Evolutionary conservation across 1,140 invertebrate genomes (phyloP), one percentile per base, ranked within the genome.

Genomic region (Drosophila nigromelanica): DNA sequence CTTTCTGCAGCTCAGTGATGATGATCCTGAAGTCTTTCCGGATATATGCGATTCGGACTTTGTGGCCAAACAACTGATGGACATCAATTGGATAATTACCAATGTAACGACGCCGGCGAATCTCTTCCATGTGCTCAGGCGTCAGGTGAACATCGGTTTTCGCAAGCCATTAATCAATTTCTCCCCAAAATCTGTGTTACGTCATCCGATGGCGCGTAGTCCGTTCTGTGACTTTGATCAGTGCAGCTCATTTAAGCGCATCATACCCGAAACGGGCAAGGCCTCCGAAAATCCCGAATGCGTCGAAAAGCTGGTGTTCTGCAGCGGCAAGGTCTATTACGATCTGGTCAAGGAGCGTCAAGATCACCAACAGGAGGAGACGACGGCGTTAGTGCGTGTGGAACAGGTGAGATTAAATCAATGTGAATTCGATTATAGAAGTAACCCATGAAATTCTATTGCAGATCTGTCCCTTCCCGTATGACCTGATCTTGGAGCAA

Each of bases 51-150:
- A 97, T 82, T 43, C 62, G 7, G 96, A 99, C 89, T 99, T 99
- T 92, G 96, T 96, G 82, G 97, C 98, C 8, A 95, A 98, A 47
- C 99, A 99, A 93, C 93, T 99, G 11, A 96, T 99, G 90, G 97
- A 99, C 81, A 98, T 96, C 90, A 99, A 99, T 93, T 98, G 97
- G 97, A 98, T 98, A 89, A 96, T 98, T 40, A 98, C 97, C 11
- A 99, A 99, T 92, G 97, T 97, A 92, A 97, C 97, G 21, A 98
- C 98, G 15, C 99, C 99, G 1, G 98, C 98, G 0, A 99, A 99
- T 92, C 95, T 97, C 77, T 99, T 99, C 94, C 99, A 99, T 93
- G 96, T 98, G 76, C 92, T 99, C 70, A 94, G 99, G 42, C 94
- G 99, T 55, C 99, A 99, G 93, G 98, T 99, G 86, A 95, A 96